Evolutionary conservation across 1,140 invertebrate species (phyloP), one percentile per base, ranked within the genome.

Genomic region (Drosophila nebulosa): DNA sequence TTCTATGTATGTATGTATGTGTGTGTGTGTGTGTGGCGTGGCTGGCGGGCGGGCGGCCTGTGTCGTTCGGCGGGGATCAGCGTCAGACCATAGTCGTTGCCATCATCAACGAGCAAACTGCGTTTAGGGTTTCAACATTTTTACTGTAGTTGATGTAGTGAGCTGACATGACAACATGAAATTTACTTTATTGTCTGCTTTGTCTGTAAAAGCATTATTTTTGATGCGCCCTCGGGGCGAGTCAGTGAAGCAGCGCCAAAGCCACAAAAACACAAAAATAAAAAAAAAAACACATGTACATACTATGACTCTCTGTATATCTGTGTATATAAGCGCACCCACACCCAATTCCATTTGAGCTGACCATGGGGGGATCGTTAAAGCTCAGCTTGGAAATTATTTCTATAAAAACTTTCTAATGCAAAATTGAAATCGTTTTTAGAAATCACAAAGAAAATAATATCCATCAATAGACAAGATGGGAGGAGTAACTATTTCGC

Each of bases 181-280:
- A 86, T 86, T 86, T 79, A 81, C 70, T 86, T 88, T 86, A 86
- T 86, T 88, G 69, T 81, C 81, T 86, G 70, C 74, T 42, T 86
- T 77, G 67, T 78, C 80, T 85, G 79, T 85, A 64, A 81, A 86
- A 85, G 73, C 83, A 86, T 78, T 75, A 68, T 85, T 80, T 85
- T 86, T 63, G 83, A 81, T 81, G 81, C 70, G 81, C 81, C 81
- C 78, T 81, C 81, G 70, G 69, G 83, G 63, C 83, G 51, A 74
- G 74, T 74, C 64, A 65, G 57, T 60, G 56, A 66, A 61, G 26
- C 51, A 53, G n/a, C 27, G 6, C 52, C 52, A 55, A 30, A 16
- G 22, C 26, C 26, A 55, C 16, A 55, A 10, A 30, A 10, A 55
- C 9, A 42, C 9, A 22, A 12, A 18, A 22, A 30, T 4, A 26